Percentiles rank a stretch among this genome's conserved stretches.
Conservation (phyloP, 2,113 vertebrate genomes). For the Otus sunia region DNA sequence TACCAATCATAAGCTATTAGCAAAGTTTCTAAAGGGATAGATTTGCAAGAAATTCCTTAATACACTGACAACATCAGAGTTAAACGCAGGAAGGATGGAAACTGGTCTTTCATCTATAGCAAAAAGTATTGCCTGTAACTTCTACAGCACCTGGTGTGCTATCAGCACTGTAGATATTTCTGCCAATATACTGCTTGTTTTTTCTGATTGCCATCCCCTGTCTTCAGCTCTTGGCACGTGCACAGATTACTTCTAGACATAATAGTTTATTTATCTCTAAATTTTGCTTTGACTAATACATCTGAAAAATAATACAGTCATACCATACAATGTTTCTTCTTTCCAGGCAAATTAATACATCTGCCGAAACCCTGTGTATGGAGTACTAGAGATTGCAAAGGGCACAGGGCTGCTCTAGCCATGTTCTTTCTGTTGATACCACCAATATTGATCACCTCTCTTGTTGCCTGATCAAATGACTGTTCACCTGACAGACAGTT, state of each 20-base stretch:
- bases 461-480: background rate
- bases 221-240: background rate
- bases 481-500: background rate
- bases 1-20: background rate
- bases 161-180: background rate
- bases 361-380: background rate
- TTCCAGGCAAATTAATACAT: background rate
- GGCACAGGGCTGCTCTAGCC: background rate
- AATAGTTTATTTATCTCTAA: background rate
- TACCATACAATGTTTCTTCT: rapidly evolving
- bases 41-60: background rate
- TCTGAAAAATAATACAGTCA: background rate
- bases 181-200: background rate
- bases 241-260: background rate
- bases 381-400: background rate
- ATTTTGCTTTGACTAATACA: background rate
- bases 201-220: background rate
- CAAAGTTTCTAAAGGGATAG: background rate
- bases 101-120: background rate
- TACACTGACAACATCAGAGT: background rate
- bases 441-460: background rate
- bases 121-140: background rate
- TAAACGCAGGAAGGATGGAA: background rate
- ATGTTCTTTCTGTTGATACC: background rate
- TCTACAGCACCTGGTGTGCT: background rate